phyloP scores from a whole-genome alignment of 2,888 invertebrate species.

The Machimus atricapillus region DNA sequence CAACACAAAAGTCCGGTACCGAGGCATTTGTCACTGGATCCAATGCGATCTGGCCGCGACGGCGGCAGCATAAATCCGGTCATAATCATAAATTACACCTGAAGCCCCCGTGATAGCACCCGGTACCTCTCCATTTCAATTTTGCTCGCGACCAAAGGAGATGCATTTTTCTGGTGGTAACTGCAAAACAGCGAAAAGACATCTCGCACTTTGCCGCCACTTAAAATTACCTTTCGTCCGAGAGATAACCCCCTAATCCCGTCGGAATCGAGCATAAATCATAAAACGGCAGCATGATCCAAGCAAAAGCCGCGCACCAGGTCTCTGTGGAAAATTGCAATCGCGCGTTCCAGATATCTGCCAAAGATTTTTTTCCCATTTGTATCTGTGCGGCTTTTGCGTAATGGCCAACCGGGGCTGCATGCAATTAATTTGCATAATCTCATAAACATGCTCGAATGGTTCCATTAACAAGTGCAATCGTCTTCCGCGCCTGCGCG shows the following conservation, averaged over 20 bases:
- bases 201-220: not conserved
- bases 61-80: not conserved
- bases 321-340: not conserved
- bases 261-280: not conserved
- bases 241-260: slow-evolving; percentile 4
- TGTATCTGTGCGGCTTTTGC: slow-evolving; percentile 5
- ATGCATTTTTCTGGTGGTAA: not conserved
- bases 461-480: slow-evolving; percentile 24
- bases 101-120: not conserved
- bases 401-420: not conserved
- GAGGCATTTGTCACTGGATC: not conserved
- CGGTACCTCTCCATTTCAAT: not conserved
- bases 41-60: not conserved
- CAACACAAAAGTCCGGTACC: not conserved
- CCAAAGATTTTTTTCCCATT: not conserved
- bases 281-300: not conserved
- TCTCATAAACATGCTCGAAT: slow-evolving; percentile 32
- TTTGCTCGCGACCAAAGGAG: not conserved
- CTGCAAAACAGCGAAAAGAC: not conserved
- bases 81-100: slow-evolving; percentile 7
- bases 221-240: not conserved
- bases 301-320: not conserved
- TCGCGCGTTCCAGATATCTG: not conserved
- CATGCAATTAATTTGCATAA: slow-evolving; percentile 30
- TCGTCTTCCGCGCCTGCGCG: not conserved